Percentiles rank a stretch among this genome's conserved stretches.
Evolutionary conservation across 2,113 vertebrate genomes (phyloP).

Genomic region (Entomyzon cyanotis): DNA sequence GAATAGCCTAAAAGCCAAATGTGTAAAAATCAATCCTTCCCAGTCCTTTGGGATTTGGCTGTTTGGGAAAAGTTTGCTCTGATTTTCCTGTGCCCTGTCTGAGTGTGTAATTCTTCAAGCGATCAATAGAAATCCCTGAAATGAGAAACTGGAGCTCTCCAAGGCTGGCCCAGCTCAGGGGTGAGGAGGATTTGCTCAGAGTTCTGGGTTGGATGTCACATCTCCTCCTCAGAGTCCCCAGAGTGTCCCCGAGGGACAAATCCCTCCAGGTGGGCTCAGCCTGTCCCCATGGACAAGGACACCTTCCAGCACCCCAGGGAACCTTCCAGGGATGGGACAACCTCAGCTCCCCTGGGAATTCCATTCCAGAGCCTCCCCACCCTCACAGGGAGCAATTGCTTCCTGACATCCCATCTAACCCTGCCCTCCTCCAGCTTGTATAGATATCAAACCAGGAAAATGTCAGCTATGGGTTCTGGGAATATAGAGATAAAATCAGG

Average conservation of each 20-base stretch:
- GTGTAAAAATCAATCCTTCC: conserved; percentile 69
- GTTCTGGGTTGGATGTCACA: conserved; percentile 2
- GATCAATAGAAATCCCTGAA: conserved; percentile 69
- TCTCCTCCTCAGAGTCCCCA: background rate
- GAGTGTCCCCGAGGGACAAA: background rate
- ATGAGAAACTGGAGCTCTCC: conserved; percentile 66
- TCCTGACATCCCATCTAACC: background rate
- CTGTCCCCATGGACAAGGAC: background rate
- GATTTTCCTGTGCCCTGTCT: conserved; percentile 28
- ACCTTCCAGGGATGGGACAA: background rate
- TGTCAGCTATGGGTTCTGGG: background rate
- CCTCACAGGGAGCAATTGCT: background rate
- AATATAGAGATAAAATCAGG: background rate
- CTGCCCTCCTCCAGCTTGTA: background rate
- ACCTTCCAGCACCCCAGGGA: background rate
- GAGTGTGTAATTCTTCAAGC: conserved; percentile 5
- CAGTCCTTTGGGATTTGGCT: conserved; percentile 38
- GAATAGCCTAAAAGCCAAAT: conserved; percentile 56
- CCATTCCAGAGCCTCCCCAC: background rate
- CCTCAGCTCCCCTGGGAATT: background rate
- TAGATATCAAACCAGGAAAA: background rate
- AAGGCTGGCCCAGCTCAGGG: conserved; percentile 19
- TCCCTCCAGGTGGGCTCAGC: background rate
- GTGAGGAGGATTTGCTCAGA: conserved; percentile 27
- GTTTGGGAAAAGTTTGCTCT: conserved; percentile 62